These are phyloP conservation scores for Aeoliscus strigatus DNA, from an alignment of 2,797 vertebrate genomes.

Conservation along the genomic window DNA sequence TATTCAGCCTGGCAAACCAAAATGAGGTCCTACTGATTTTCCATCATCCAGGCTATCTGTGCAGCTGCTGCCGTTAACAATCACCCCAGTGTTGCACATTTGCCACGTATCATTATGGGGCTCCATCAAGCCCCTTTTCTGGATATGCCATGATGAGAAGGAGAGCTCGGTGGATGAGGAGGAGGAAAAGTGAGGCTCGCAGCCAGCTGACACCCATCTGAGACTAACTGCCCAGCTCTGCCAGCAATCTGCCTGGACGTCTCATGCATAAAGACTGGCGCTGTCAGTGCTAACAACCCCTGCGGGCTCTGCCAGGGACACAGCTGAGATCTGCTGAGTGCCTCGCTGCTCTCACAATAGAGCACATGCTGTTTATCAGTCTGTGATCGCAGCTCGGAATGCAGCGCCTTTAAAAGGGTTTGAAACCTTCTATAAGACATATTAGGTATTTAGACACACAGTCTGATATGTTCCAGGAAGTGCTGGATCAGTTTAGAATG, in stretches of 20 bases:
- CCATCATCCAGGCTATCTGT: conserved; percentile 70
- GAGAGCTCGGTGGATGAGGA: conserved; percentile 35
- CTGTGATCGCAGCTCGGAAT: conserved; percentile 29
- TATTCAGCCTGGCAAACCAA: conserved; percentile 76
- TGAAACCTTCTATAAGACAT: conserved; percentile 11
- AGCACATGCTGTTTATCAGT: conserved; percentile 50
- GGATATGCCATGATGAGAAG: conserved; percentile 47
- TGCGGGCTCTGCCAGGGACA: conserved; percentile 63
- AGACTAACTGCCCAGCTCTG: conserved; percentile 49
- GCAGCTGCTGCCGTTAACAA: conserved; percentile 69
- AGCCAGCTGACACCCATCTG: conserved; percentile 59
- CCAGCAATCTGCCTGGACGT: conserved; percentile 66
- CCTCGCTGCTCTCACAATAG: conserved; percentile 40
- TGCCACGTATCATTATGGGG: conserved; percentile 65
- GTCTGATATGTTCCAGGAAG: background rate
- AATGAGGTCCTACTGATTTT: conserved; percentile 73
- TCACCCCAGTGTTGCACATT: conserved; percentile 58
- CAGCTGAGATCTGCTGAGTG: conserved; percentile 43
- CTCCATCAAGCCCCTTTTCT: conserved; percentile 49
- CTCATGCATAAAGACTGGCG: conserved; percentile 55
- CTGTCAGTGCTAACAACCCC: conserved; percentile 65
- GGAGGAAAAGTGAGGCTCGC: conserved; percentile 26
- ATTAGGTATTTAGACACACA: background rate
- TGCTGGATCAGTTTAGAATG: too few species aligned
- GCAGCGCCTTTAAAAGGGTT: conserved; percentile 10